Evolutionary conservation across 2,888 invertebrate species (phyloP).

Genomic region (Peribatodes rhomboidaria): DNA sequence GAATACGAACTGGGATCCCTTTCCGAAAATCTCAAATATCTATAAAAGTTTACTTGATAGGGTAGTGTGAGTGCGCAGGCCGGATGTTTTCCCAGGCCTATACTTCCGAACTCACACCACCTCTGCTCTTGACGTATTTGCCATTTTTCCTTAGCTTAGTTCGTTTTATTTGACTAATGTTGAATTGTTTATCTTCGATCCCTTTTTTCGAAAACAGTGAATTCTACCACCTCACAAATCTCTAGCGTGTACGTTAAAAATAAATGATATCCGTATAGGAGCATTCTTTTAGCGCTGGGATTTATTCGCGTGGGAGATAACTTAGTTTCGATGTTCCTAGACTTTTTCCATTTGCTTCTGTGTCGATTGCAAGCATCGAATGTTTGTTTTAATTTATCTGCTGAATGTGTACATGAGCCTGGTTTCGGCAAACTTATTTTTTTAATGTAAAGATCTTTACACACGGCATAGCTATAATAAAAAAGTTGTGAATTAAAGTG

Average conservation of each 20-base stretch:
- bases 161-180: constrained; percentile 59
- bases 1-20: constrained; percentile 37
- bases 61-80: constrained; percentile 34
- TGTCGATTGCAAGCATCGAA: constrained; percentile 52
- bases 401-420: constrained; percentile 6
- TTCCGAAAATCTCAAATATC: constrained; percentile 37
- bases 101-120: constrained; percentile 62
- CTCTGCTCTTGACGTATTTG: constrained; percentile 59
- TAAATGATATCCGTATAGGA: constrained; percentile 59
- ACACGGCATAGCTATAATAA: too few species aligned
- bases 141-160: constrained; percentile 57
- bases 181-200: constrained; percentile 61
- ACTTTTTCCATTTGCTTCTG: constrained; percentile 60
- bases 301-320: constrained; percentile 64
- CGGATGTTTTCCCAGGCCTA: constrained; percentile 63
- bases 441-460: too few species aligned
- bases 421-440: background rate
- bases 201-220: constrained; percentile 54
- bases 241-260: constrained; percentile 57
- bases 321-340: constrained; percentile 59
- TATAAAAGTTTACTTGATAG: constrained; percentile 33
- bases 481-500: too few species aligned
- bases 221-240: constrained; percentile 53
- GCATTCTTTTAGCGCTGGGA: constrained; percentile 55
- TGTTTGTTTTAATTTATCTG: constrained; percentile 40